These are phyloP conservation scores for Acleris literana DNA, from an alignment of 2,888 invertebrate species.

Conservation along the genomic window DNA sequence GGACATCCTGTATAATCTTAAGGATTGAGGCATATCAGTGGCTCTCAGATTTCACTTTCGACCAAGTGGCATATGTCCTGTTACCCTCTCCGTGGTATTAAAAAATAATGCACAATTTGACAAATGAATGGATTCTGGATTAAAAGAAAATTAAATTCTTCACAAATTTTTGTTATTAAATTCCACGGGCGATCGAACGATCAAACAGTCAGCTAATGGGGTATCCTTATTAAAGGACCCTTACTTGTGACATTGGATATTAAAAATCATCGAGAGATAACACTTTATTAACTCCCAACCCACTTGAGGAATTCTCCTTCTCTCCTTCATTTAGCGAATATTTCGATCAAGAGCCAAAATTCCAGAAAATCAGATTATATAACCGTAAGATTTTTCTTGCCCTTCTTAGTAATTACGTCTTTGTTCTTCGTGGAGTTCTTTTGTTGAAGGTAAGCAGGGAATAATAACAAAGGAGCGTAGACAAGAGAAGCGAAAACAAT, in stretches of 20 bases:
- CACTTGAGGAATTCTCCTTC: conserved; percentile 10
- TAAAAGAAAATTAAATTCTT: conserved; percentile 4
- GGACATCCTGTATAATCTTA: too few species aligned
- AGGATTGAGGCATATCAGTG: too few species aligned
- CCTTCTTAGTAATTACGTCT: conserved; percentile 73
- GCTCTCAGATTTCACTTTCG: too few species aligned
- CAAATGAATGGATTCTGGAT: not conserved
- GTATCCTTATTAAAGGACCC: conserved; percentile 22
- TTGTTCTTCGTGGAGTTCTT: conserved; percentile 69
- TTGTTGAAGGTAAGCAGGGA: conserved; percentile 69
- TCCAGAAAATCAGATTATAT: conserved; percentile 57
- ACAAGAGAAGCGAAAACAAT: conserved; percentile 72
- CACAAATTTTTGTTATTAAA: conserved; percentile 20
- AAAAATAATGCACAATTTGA: too few species aligned
- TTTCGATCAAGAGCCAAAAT: conserved; percentile 38
- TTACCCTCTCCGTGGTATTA: too few species aligned
- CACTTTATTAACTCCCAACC: conserved; percentile 17
- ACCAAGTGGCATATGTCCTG: too few species aligned
- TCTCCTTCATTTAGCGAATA: conserved; percentile 17
- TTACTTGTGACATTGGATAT: conserved; percentile 25
- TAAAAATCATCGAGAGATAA: conserved; percentile 1
- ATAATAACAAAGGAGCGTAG: conserved; percentile 69
- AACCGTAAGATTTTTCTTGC: conserved; percentile 61
- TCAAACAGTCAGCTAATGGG: conserved; percentile 10
- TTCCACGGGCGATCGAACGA: conserved; percentile 16